These are phyloP conservation scores for Drosophila antonietae DNA, from an alignment of 2,888 invertebrate genomes.

Conservation along the genomic window DNA sequence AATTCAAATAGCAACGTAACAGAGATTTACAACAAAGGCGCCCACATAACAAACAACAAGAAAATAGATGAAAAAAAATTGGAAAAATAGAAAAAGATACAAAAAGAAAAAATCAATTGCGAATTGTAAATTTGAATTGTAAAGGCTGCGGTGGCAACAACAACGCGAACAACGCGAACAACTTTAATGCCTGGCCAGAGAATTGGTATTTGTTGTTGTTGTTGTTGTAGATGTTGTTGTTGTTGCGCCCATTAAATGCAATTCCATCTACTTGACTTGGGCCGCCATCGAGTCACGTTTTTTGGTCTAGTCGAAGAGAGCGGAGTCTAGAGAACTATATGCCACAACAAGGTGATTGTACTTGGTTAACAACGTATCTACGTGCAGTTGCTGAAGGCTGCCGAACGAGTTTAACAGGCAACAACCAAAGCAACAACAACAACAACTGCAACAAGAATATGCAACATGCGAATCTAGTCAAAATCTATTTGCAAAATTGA, in stretches of 20 bases:
- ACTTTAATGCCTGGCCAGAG: conserved; percentile 53
- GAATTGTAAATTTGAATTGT: conserved; percentile 70
- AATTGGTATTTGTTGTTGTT: conserved; percentile 44
- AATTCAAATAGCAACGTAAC: conserved; percentile 68
- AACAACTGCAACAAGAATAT: conserved; percentile 8
- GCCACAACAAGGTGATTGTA: conserved; percentile 68
- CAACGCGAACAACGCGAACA: conserved; percentile 47
- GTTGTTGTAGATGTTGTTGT: conserved; percentile 31
- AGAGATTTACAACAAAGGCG: conserved; percentile 47
- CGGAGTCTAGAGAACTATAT: conserved; percentile 10
- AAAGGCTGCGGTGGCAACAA: conserved; percentile 46
- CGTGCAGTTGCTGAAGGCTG: conserved; percentile 77
- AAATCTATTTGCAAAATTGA: conserved; percentile 73
- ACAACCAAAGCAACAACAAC: conserved; percentile 21
- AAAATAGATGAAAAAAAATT: not conserved
- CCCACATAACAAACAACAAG: conserved; percentile 29
- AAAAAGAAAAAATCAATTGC: conserved; percentile 56
- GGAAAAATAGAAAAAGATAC: not conserved
- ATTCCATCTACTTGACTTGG: conserved; percentile 73
- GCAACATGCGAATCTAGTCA: conserved; percentile 14
- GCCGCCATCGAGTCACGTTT: conserved; percentile 68
- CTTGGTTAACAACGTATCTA: conserved; percentile 72
- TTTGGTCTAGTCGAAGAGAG: conserved; percentile 46
- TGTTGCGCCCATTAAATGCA: conserved; percentile 74
- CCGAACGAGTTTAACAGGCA: conserved; percentile 62